Base-by-base conservation (phyloP, 2,888 invertebrate genomes). In the Pammene aurita region DNA sequence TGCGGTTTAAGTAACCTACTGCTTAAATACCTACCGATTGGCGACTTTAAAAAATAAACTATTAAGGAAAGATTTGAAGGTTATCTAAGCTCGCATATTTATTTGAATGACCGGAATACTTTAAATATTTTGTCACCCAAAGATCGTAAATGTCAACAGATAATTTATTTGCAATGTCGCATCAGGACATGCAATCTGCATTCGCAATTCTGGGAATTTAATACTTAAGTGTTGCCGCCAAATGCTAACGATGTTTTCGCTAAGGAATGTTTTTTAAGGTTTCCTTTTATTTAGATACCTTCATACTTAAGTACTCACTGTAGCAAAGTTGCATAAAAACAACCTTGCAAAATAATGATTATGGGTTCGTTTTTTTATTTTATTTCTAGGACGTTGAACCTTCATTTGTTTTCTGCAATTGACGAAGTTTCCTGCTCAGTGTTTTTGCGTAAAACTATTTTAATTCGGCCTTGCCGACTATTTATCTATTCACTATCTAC, bases 61-160 rank as follows among this genome's bases (percentile, higher is more conserved):
- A 26, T 26, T 26, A 26, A 4, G 26, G 26, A 26, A 26, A 26
- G 4, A 26, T 26, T 1, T 26, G 1, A 26, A 26, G 26, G 26
- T 26, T 26, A 26, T 26, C 26, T 26, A 26, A 26, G 26, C 26
- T 26, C 26, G 26, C 26, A 26, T 1, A 26, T 26, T 26, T 26
- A 26, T 26, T 26, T 26, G 26, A 26, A 26, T 26, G 26, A 4
- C 26, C 26, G 26, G 4, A 26, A 26, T 26, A 26, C 26, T 26
- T 44, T 0, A 14, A 58, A 14, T 9, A 38, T 48, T 14, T 60
- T 50, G 46, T 35, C 76, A 76, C 73, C 60, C 74, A 71, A 79
- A 83, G 38, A 41, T 62, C 41, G 41, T 62, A 52, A 50, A 62
- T 52, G 62, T 50, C 50, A 62, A 41, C 18, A 14, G 50, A 62